Base-by-base conservation (phyloP, 2,113 vertebrate genomes). In the Crotophaga sulcirostris region DNA sequence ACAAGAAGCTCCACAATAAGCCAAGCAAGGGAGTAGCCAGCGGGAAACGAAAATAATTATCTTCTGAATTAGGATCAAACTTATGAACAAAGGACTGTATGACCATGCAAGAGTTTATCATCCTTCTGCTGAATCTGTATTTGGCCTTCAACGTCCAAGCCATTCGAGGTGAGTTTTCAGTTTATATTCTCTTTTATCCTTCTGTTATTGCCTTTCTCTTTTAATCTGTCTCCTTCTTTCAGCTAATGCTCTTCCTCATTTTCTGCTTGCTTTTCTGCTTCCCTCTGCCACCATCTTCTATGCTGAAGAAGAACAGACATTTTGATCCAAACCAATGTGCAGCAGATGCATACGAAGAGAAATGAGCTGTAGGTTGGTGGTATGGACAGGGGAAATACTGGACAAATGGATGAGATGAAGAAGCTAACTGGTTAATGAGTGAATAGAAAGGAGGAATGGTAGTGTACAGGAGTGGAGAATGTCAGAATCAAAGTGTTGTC, bases 121-220 rank as follows among this genome's bases (percentile, higher is more conserved):
- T 67, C 11, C 14, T 92, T 59, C 81, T 97, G 45, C 82, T 97
- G 85, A 47, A 26, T 28, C 47, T 97, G 31, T 58, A 24, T 73
- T 73, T 91, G 70, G 42, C 38, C 16, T 75, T 78, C 81, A 1
- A 8, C 3, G 9, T 31, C 34, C 69, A 78, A 45, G 73, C 36
- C 40, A n/a, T 69, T 63, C 58, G 28, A 83, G 96, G 98, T 98
- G 78, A 96, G 93, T 88, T 70, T 89, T 20, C 58, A 74, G 70
- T 83, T 67, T 42, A 29, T 72, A 29, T 44, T 67, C 6, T 68
- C 10, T 56, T 81, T 86, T 23, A 54, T 63, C 11, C 23, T 70
- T 62, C 6, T 9, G 14, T 52, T 64, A 45, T 58, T 60, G 20
- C 23, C 34, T 75, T 81, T 70, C 18, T 16, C 44, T 70, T 34